Percentiles rank a stretch among this genome's conserved stretches.
Conservation (phyloP, 2,113 vertebrate species). For the Thalassarche chlororhynchos region DNA sequence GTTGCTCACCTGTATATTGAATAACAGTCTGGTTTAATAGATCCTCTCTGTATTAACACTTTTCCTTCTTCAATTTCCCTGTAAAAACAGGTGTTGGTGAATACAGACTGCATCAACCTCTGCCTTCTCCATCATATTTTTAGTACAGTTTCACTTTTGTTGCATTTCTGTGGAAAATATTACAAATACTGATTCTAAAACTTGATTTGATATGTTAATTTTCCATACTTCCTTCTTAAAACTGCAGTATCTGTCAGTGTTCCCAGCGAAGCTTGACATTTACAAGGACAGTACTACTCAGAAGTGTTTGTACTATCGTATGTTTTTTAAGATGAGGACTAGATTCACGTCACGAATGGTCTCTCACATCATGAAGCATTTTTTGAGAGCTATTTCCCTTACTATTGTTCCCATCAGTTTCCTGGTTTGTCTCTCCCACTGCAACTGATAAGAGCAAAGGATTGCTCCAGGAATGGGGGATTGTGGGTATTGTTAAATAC, state of each 20-base stretch:
- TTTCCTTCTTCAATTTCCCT: background rate
- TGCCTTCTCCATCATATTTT: background rate
- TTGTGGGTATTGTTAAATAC: background rate
- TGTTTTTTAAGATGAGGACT: background rate
- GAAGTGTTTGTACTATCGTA: background rate
- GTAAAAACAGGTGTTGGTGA: background rate
- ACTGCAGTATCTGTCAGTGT: background rate
- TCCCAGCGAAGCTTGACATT: background rate
- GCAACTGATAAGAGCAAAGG: background rate
- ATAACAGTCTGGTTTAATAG: background rate
- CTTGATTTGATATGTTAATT: background rate
- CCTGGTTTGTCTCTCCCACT: background rate
- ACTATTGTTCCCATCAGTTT: background rate
- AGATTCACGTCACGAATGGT: background rate
- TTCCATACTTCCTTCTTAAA: background rate
- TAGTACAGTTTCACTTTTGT: background rate
- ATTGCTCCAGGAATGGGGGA: background rate
- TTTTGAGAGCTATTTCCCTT: background rate
- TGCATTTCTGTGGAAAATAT: background rate
- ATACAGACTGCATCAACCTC: background rate
- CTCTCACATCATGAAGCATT: background rate
- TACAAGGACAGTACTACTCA: background rate
- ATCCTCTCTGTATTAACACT: background rate
- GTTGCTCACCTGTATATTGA: background rate
- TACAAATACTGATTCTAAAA: background rate